Conservation (phyloP, 2,113 vertebrate genomes). For the Odocoileus virginianus region DNA sequence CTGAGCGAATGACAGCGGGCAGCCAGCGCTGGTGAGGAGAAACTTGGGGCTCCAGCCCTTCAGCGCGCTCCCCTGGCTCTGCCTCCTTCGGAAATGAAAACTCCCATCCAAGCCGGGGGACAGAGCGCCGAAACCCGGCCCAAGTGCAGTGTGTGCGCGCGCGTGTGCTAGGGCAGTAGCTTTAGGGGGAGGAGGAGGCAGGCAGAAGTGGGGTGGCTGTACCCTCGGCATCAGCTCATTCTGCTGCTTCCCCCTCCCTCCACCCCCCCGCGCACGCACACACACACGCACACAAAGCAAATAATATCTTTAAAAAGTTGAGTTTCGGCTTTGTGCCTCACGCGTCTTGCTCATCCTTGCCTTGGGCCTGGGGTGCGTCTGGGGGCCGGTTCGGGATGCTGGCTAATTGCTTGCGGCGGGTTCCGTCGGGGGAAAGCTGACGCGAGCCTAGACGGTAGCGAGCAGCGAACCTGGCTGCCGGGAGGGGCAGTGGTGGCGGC, state of each 20-base stretch:
- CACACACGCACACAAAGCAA: neutral
- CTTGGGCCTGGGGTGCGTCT: slow-evolving; percentile 3
- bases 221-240: slow-evolving; percentile 64
- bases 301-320: slow-evolving; percentile 48
- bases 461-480: neutral
- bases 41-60: slow-evolving; percentile 35
- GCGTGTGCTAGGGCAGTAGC: slow-evolving; percentile 48
- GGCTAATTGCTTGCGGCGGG: slow-evolving; percentile 23
- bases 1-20: slow-evolving; percentile 31
- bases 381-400: neutral
- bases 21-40: slow-evolving; percentile 24
- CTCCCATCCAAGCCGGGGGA: slow-evolving; percentile 33
- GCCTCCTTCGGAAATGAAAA: slow-evolving; percentile 45
- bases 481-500: neutral
- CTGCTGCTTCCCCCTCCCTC: neutral
- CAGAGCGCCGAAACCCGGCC: slow-evolving; percentile 59
- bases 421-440: neutral
- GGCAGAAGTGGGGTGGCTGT: slow-evolving; percentile 33
- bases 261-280: neutral
- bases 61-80: slow-evolving; percentile 19
- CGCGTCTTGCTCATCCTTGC: slow-evolving; percentile 13
- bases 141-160: slow-evolving; percentile 21
- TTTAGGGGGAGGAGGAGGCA: slow-evolving; percentile 24
- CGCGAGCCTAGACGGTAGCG: slow-evolving; percentile 21
- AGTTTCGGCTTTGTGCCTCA: slow-evolving; percentile 38